A percentile compares a stretch with the other conserved stretches of the same genome.
Evolutionary conservation across 2,113 vertebrate species (phyloP).

Genomic region (Ancistrus triradiatus): DNA sequence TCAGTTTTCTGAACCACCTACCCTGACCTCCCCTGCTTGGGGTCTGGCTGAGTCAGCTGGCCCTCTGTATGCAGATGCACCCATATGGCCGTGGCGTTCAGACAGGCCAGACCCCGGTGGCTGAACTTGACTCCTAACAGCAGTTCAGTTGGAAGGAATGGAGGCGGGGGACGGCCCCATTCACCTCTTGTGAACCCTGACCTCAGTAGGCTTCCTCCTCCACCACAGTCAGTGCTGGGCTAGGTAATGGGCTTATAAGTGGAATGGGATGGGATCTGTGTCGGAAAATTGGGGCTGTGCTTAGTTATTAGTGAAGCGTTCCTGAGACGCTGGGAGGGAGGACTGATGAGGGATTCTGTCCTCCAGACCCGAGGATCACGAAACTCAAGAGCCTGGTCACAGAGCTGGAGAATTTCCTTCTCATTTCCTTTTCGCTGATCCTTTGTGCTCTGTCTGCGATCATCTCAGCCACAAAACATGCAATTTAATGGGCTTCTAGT

Average conservation of each 20-base stretch:
- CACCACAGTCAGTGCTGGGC: slow-evolving; percentile 9
- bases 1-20: slow-evolving; percentile 58
- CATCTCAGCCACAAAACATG: slow-evolving; percentile 36
- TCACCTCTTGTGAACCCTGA: slow-evolving; percentile 65
- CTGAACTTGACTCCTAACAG: slow-evolving; percentile 73
- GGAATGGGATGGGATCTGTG: slow-evolving; percentile 44
- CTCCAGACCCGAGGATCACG: slow-evolving; percentile 35
- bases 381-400: slow-evolving; percentile 61
- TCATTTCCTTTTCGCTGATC: slow-evolving; percentile 41
- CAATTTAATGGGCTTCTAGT: slow-evolving; percentile 41
- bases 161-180: slow-evolving; percentile 23
- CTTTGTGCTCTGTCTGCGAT: slow-evolving; percentile 29
- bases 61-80: slow-evolving; percentile 64
- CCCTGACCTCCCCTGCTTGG: slow-evolving; percentile 38
- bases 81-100: slow-evolving; percentile 68
- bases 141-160: slow-evolving; percentile 65
- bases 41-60: slow-evolving; percentile 56
- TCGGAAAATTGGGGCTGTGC: slow-evolving; percentile 60
- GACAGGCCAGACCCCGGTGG: slow-evolving; percentile 61
- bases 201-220: slow-evolving; percentile 23
- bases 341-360: slow-evolving; percentile 15
- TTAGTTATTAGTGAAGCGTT: slow-evolving; percentile 65
- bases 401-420: slow-evolving; percentile 45
- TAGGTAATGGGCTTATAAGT: slow-evolving; percentile 2
- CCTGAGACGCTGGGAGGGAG: slow-evolving; percentile 48